Base-by-base conservation (phyloP, 2,797 vertebrate species). In the Macropus fuliginosus region DNA sequence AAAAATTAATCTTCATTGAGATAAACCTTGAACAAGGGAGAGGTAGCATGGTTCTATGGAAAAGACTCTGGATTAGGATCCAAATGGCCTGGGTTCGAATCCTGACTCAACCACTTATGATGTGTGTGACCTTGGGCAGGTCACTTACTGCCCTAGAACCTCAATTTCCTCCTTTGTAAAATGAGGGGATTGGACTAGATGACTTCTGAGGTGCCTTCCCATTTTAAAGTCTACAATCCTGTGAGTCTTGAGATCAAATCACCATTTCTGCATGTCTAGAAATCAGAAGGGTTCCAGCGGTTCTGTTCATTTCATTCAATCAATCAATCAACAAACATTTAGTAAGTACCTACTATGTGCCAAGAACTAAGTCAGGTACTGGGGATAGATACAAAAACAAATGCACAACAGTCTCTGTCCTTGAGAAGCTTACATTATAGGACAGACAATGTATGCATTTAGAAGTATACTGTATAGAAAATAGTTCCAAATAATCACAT, bases 111-210 rank as follows among this genome's bases (percentile, higher is more conserved):
- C 54, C 8, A 55, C 66, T 93, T 62, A 59, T 5, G n/a, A 40
- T 24, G 6, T 81, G n/a, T 46, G n/a, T n/a, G 66, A 56, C 46
- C 55, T 59, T 54, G 54, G 55, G 54, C 24, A 95, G 90, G 31
- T 92, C 74, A 50, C 12, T 93, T 89, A 55, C 55, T 54, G 46
- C 21, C 92, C 34, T 54, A 27, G 50, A 31, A 34, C 6, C 50
- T 92, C 55, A 4, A 13, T 90, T 93, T 93, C 74, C 91, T 92
- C 54, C n/a, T 62, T 12, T 92, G 56, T 34, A 91, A 94, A 91
- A 56, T 0, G 89, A 24, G 56, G 66, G n/a, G 57, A 57, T 91
- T 94, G 18, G 18, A 46, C n/a, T 24, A 24, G 18, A n/a, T 74
- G 62, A n/a, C 5, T n/a, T 40, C 66, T 81, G 66, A 81, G n/a